A percentile compares a stretch with the other conserved stretches of the same genome.
These are phyloP conservation scores for Drosophila seclusa DNA, from an alignment of 2,888 invertebrate species.

Conservation along the genomic window DNA sequence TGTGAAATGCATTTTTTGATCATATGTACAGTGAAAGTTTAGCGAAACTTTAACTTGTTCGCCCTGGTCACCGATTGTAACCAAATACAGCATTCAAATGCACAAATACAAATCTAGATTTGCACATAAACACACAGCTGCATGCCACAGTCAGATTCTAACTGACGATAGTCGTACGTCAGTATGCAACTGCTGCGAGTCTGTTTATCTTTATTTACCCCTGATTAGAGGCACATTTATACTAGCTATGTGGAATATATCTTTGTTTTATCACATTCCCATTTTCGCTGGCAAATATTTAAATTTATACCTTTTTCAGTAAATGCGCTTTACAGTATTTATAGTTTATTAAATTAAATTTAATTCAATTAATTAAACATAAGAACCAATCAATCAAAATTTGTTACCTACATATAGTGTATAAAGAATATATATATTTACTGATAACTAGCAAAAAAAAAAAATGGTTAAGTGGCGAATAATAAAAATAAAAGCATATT, in stretches of 20 bases:
- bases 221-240: too few species aligned
- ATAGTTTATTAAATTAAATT: background rate
- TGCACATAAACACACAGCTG: background rate
- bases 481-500: background rate
- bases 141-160: conserved; percentile 17
- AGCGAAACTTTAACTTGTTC: conserved; percentile 49
- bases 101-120: background rate
- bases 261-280: background rate
- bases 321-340: background rate
- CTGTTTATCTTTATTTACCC: conserved; percentile 3
- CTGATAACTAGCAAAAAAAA: background rate
- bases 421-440: background rate
- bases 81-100: conserved; percentile 41
- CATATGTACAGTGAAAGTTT: conserved; percentile 58
- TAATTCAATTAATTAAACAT: background rate
- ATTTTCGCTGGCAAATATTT: background rate
- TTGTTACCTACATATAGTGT: background rate
- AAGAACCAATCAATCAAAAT: background rate
- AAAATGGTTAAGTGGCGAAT: too few species aligned
- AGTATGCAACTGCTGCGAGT: conserved; percentile 11
- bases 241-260: background rate
- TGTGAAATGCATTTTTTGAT: conserved; percentile 29
- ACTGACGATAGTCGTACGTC: conserved; percentile 21
- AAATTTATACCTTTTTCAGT: background rate
- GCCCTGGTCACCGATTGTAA: conserved; percentile 42